phyloP scores from a whole-genome alignment of 1,140 invertebrate species.

The Piezodorus guildinii region DNA sequence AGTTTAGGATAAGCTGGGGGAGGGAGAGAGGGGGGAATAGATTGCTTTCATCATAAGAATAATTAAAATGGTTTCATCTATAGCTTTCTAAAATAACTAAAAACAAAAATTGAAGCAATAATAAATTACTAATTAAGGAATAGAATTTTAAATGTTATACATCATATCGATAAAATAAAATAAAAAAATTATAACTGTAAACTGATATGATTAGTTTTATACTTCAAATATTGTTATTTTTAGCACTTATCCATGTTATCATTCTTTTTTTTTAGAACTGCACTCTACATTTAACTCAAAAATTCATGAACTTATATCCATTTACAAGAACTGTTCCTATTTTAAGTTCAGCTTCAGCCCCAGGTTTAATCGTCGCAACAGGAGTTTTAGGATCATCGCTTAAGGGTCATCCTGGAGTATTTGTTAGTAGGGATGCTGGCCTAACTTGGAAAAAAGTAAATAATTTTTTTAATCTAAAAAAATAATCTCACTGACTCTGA shows the following conservation, averaged over 20 bases:
- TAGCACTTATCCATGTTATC: neutral
- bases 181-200: too few species aligned
- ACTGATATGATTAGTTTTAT: neutral
- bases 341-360: conserved; percentile 72
- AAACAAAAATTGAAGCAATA: neutral
- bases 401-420: conserved; percentile 64
- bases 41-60: neutral
- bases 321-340: conserved; percentile 65
- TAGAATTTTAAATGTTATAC: too few species aligned
- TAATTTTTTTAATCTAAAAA: neutral
- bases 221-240: too few species aligned
- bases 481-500: neutral
- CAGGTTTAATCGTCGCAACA: conserved; percentile 77
- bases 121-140: too few species aligned
- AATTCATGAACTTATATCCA: conserved; percentile 71
- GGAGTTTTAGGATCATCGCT: conserved; percentile 64
- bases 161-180: too few species aligned
- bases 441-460: conserved; percentile 66
- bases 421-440: conserved; percentile 71
- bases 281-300: conserved; percentile 75
- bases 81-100: neutral
- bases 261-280: conserved; percentile 45
- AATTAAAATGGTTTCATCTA: too few species aligned
- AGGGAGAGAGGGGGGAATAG: too few species aligned
- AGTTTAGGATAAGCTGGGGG: too few species aligned